A percentile compares a stretch with the other conserved stretches of the same genome.
phyloP scores from a whole-genome alignment of 2,797 vertebrate genomes.

The Simalia tracyae region DNA sequence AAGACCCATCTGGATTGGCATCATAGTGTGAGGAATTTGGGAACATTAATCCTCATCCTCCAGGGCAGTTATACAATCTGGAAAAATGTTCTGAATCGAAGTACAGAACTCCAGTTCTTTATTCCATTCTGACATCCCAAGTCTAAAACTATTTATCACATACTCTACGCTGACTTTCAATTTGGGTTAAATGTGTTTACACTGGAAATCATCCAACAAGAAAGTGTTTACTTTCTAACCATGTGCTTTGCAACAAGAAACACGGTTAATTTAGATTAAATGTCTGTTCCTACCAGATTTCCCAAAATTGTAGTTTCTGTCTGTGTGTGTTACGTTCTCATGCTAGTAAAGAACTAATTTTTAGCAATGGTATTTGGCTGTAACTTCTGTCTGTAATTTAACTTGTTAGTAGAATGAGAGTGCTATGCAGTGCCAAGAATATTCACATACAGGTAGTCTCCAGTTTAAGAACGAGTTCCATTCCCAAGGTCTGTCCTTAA shows the following conservation, averaged over 20 bases:
- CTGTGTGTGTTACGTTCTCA: neutral
- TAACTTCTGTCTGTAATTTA: neutral
- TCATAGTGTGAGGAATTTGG: neutral
- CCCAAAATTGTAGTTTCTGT: neutral
- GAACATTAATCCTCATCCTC: neutral
- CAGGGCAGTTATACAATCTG: neutral
- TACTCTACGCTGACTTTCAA: neutral
- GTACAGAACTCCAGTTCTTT: neutral
- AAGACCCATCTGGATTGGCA: neutral
- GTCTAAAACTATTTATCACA: neutral
- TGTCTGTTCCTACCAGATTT: neutral
- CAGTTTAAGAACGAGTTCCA: too few species aligned
- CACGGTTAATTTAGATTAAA: neutral
- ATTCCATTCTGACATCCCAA: neutral
- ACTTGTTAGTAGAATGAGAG: neutral
- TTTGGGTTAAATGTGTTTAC: slow-evolving; percentile 2
- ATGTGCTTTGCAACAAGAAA: neutral
- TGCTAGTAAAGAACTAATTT: neutral
- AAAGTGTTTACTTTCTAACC: neutral
- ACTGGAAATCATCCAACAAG: neutral
- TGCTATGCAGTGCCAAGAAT: neutral
- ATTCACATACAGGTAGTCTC: too few species aligned
- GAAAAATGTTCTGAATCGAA: neutral
- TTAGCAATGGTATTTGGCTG: neutral
- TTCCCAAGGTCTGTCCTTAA: too few species aligned